phyloP scores from a whole-genome alignment of 2,113 vertebrate species.

The Mustela lutreola region DNA sequence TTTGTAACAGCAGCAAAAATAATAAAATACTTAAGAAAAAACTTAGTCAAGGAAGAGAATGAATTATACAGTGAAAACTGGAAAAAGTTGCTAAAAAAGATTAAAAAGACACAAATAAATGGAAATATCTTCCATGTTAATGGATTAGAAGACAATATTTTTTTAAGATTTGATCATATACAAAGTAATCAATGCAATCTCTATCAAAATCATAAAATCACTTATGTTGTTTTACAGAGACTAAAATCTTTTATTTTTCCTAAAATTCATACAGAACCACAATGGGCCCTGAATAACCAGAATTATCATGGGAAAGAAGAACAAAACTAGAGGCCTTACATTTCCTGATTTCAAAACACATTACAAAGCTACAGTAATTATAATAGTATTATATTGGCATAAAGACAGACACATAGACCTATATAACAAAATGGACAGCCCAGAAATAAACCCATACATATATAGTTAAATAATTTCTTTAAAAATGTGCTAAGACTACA shows the following conservation, averaged over 20 bases:
- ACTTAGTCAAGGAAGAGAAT: not conserved
- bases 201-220: not conserved
- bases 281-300: not conserved
- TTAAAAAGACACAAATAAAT: not conserved
- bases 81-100: not conserved
- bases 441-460: not conserved
- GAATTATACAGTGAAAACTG: not conserved
- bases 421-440: not conserved
- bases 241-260: not conserved
- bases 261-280: not conserved
- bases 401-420: not conserved
- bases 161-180: not conserved
- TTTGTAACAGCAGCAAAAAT: not conserved
- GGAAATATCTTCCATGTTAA: not conserved
- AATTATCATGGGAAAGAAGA: not conserved
- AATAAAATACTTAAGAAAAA: not conserved
- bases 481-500: not conserved
- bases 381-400: not conserved
- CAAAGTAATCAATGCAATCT: not conserved
- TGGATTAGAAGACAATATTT: not conserved
- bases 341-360: not conserved
- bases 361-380: not conserved
- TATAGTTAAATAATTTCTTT: not conserved
- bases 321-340: not conserved
- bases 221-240: not conserved